These are phyloP conservation scores for Eueides isabella DNA, from an alignment of 1,140 invertebrate genomes.

Conservation along the genomic window DNA sequence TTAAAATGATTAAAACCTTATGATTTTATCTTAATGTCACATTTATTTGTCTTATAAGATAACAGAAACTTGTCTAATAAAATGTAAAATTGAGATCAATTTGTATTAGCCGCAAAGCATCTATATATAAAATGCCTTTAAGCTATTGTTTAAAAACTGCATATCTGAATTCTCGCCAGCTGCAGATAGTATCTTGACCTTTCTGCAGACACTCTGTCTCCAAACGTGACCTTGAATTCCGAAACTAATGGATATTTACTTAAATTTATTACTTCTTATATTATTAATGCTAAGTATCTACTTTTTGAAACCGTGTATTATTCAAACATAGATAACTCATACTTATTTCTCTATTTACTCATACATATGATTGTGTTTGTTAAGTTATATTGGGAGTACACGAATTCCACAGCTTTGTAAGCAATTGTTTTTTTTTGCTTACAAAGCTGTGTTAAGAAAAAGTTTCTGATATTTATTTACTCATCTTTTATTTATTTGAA, in stretches of 20 bases:
- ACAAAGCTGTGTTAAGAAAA: no score
- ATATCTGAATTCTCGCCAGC: constrained; percentile 40
- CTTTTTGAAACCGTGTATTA: no score
- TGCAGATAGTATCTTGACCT: constrained; percentile 44
- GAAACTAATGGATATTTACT: background rate
- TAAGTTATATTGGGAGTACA: no score
- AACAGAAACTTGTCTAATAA: no score
- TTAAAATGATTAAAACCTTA: background rate
- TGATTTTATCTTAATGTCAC: background rate
- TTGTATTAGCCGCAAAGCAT: background rate
- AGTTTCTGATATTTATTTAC: no score
- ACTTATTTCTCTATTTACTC: no score
- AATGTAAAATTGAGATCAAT: background rate
- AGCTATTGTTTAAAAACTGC: constrained; percentile 29
- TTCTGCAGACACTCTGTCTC: constrained; percentile 40
- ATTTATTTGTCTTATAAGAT: no score
- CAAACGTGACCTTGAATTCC: constrained; percentile 33
- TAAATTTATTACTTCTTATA: background rate
- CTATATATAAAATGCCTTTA: constrained; percentile 7
- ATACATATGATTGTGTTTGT: no score
- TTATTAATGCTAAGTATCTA: background rate
- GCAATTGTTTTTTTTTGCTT: no score
- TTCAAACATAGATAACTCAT: no score
- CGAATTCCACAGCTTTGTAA: no score
- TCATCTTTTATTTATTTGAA: background rate